Base-by-base conservation (phyloP, 64 coral and sea anemone species). In the Catalaphyllia jardinei region DNA sequence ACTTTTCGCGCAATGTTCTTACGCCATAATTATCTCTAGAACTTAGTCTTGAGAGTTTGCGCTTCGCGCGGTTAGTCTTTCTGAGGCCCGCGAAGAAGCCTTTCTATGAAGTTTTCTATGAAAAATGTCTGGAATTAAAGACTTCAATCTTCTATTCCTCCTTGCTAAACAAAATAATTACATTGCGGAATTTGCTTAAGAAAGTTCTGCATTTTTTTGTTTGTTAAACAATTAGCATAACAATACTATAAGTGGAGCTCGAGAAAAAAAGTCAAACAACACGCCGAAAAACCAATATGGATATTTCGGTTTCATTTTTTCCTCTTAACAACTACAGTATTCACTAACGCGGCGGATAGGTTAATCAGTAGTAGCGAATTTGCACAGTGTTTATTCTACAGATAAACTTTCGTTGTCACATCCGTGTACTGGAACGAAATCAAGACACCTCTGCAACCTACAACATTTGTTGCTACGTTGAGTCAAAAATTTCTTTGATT, bases 211-310 rank as follows among this genome's bases (percentile, higher is more conserved):
- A 35, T 27, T 71, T 22, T 35, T 28, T 71, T 85, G 31, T 71
- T 64, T 14, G 31, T 62, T 65, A 0, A 28, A 79, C 46, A 1
- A 71, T 85, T 85, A 49, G 81, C 81, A 85, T 85, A 11, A 85
- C 50, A 85, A 85, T 20, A 31, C 18, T 13, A 27, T 42, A 13
- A 79, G 76, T 52, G 25, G 13, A 76, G 17, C 14, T 62, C 8
- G 19, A 38, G 60, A 39, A 63, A 11, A 16, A 22, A 64, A 82
- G 59, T 69, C 63, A 85, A 85, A 85, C 46, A 85, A 85, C 39
- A 38, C 19, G 10, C 18, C 11, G 29, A 27, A 27, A 84, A 84
- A 84, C 69, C 65, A 67, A 62, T 35, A 84, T 84, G 16, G 22
- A 69, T 38, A 20, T 22, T 42, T 25, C 20, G 30, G 8, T 39